Evolutionary conservation across 2,888 invertebrate genomes (phyloP), one percentile per base, ranked within the genome.

Genomic region (Tromatobia lineatoria): DNA sequence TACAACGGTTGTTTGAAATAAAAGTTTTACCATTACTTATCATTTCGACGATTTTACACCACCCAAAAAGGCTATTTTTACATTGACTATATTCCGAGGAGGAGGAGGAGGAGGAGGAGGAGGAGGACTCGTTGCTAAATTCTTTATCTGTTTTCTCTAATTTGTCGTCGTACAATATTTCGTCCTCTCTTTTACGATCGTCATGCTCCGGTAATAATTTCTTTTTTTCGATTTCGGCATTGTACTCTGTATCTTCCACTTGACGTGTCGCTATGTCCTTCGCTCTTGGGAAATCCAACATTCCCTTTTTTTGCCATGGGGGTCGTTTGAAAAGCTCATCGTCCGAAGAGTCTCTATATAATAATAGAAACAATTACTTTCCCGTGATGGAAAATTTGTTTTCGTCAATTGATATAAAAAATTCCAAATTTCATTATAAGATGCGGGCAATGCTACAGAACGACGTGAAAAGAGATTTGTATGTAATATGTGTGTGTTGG

Each of bases 281-380:
- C 25, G 67, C 1, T 52, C 29, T 38, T 29, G 23, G 59, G 1
- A 15, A 7, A 7, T 8, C 47, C 38, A 85, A 75, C 8, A 67
- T 66, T 34, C 38, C 11, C 42, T 42, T 78, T 77, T 66, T 78
- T 59, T 74, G 52, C 15, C 29, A 23, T 1, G 78, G 47, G 25
- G 15, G 52, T n/a, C 47, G 61, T 52, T 38, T n/a, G n/a, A n/a
- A n/a, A n/a, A n/a, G 77, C 50, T 90, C 87, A 47, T 92, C 91
- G 2, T 93, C 93, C 3, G 93, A 93, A 3, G 93, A 93, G 82
- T 93, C 93, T 85, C 93, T 93, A 47, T 93, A 47, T 25, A 23
- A 57, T 29, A 18, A 75, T 18, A 42, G n/a, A 15, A n/a, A 71
- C 13, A 29, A 38, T 38, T 4, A 38, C 1, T 38, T 38, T 38